Conservation (phyloP, 2,113 vertebrate genomes). For the Prionailurus bengalensis region DNA sequence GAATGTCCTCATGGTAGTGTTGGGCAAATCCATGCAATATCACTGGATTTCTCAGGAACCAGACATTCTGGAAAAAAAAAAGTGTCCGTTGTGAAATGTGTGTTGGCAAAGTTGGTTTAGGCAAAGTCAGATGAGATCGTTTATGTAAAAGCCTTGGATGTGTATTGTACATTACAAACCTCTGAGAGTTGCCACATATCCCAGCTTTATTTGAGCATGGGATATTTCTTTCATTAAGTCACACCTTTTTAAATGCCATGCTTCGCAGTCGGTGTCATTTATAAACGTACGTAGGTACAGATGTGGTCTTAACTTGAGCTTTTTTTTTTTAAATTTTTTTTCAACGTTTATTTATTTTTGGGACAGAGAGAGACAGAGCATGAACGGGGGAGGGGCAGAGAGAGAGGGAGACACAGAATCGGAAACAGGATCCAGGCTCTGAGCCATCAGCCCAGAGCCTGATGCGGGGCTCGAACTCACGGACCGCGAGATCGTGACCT, state of each 20-base stretch:
- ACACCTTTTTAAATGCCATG: background rate
- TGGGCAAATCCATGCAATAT: background rate
- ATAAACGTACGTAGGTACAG: fast-evolving
- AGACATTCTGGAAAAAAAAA: background rate
- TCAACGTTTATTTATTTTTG: too few relatives aligned
- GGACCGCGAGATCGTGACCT: too few relatives aligned
- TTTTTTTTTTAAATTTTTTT: background rate
- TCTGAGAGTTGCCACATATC: background rate
- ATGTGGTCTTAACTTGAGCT: background rate
- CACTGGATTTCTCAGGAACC: background rate
- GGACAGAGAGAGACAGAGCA: too few relatives aligned
- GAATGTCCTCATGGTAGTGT: background rate
- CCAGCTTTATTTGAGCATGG: background rate
- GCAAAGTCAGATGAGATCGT: background rate
- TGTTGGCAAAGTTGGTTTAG: background rate
- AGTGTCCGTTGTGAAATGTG: background rate
- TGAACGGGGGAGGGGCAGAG: too few relatives aligned
- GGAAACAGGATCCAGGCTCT: too few relatives aligned
- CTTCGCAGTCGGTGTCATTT: background rate
- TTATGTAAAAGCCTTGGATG: fast-evolving
- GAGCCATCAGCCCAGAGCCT: too few relatives aligned
- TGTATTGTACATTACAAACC: background rate
- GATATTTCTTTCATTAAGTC: background rate
- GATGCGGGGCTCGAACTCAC: too few relatives aligned
- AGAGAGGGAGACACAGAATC: too few relatives aligned